A percentile compares a stretch with the other conserved stretches of the same genome.
These are phyloP conservation scores for Urophycis tenuis DNA, from an alignment of 2,797 vertebrate species.

Conservation along the genomic window DNA sequence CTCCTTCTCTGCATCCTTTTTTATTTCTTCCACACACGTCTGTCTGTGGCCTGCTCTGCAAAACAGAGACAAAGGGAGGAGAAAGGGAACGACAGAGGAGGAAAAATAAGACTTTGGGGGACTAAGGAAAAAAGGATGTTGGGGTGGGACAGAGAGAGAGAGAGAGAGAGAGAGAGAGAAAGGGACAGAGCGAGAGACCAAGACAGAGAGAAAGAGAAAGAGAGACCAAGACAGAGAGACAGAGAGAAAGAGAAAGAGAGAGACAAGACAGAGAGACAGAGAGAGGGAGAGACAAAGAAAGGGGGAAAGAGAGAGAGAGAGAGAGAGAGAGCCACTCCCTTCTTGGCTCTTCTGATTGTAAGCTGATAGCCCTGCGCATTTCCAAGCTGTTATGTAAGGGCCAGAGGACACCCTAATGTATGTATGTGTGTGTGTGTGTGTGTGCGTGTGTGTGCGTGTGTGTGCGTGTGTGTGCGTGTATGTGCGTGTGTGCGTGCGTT, in stretches of 20 bases:
- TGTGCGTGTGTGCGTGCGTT: not conserved
- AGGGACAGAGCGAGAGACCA: not conserved
- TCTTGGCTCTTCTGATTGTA: conserved; percentile 53
- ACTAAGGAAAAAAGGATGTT: no score
- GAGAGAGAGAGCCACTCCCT: conserved; percentile 28
- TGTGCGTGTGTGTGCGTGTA: no score
- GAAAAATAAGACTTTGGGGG: not conserved
- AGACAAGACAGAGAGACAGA: not conserved
- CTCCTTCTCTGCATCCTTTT: not conserved
- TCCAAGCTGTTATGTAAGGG: conserved; percentile 56
- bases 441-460: conserved; percentile 11
- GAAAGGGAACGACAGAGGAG: not conserved
- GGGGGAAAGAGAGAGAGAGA: conserved; percentile 9
- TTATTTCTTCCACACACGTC: no score
- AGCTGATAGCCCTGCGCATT: conserved; percentile 48
- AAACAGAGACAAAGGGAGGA: not conserved
- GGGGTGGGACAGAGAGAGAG: conserved; percentile 6
- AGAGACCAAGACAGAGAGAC: conserved; percentile 18
- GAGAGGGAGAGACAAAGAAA: not conserved
- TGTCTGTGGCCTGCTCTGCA: no score
- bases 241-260: conserved; percentile 10
- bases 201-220: conserved; percentile 7
- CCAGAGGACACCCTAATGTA: conserved; percentile 33
- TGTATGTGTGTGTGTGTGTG: conserved; percentile 20
- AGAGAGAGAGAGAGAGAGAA: not conserved